These are phyloP conservation scores for Myotis vivesi DNA, from an alignment of 2,797 vertebrate genomes.

Conservation along the genomic window DNA sequence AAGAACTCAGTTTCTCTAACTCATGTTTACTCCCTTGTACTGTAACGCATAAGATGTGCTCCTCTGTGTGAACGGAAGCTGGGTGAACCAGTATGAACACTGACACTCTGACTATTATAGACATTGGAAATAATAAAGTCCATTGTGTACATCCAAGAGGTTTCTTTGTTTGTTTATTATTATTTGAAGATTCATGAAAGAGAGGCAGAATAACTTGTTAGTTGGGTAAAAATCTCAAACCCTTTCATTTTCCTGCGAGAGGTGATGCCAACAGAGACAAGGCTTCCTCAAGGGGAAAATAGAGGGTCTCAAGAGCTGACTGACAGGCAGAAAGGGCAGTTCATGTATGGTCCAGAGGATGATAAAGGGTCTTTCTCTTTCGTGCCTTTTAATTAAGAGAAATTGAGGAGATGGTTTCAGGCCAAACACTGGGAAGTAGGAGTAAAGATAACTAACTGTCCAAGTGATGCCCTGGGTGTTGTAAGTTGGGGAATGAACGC, in stretches of 20 bases:
- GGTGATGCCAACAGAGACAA: background rate
- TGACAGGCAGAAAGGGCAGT: background rate
- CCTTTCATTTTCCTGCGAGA: background rate
- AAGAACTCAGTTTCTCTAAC: background rate
- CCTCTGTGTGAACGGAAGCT: accelerated
- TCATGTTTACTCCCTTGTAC: background rate
- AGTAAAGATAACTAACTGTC: background rate
- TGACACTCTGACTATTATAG: background rate
- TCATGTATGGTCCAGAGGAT: background rate
- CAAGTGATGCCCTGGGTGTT: background rate
- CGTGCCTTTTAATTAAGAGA: background rate
- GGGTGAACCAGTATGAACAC: background rate
- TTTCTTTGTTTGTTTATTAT: background rate
- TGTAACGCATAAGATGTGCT: background rate
- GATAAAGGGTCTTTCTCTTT: background rate
- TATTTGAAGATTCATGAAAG: background rate
- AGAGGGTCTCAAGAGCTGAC: background rate
- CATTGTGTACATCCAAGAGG: background rate
- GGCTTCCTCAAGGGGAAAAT: background rate
- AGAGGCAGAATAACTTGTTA: background rate
- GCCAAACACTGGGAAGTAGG: background rate
- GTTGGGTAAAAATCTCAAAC: background rate
- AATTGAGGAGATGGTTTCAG: background rate
- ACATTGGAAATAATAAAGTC: background rate
- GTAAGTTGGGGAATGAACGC: background rate